A percentile compares a stretch with the other conserved stretches of the same genome.
These are phyloP conservation scores for Climacteris rufus DNA, from an alignment of 2,113 vertebrate species.

Conservation along the genomic window DNA sequence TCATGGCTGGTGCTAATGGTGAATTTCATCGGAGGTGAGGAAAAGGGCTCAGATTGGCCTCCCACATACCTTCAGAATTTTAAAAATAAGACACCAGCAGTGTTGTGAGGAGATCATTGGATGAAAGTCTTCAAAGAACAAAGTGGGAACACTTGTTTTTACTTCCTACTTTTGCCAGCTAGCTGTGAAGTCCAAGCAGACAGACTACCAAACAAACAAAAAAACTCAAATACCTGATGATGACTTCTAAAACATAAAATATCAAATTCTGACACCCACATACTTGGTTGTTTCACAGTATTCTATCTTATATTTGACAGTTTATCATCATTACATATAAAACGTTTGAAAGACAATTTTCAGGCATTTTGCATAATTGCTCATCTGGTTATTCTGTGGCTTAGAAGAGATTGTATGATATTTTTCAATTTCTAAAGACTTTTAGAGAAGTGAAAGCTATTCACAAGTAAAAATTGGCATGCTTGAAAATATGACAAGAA, in stretches of 20 bases:
- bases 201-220: neutral
- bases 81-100: neutral
- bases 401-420: neutral
- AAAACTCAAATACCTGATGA: neutral
- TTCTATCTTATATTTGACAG: neutral
- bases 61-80: neutral
- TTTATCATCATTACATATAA: neutral
- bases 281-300: neutral
- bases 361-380: neutral
- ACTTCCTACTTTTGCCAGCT: neutral
- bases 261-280: neutral
- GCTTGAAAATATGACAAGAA: neutral
- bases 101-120: neutral
- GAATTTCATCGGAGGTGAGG: rapidly evolving
- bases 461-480: neutral
- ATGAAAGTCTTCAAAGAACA: neutral
- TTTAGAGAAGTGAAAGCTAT: neutral
- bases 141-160: neutral
- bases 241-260: neutral
- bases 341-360: neutral
- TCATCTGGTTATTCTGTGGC: neutral
- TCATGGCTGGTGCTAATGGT: neutral
- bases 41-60: neutral
- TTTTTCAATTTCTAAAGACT: neutral
- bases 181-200: neutral